These are phyloP conservation scores for Taurulus bubalis DNA, from an alignment of 2,113 vertebrate species.

Conservation along the genomic window DNA sequence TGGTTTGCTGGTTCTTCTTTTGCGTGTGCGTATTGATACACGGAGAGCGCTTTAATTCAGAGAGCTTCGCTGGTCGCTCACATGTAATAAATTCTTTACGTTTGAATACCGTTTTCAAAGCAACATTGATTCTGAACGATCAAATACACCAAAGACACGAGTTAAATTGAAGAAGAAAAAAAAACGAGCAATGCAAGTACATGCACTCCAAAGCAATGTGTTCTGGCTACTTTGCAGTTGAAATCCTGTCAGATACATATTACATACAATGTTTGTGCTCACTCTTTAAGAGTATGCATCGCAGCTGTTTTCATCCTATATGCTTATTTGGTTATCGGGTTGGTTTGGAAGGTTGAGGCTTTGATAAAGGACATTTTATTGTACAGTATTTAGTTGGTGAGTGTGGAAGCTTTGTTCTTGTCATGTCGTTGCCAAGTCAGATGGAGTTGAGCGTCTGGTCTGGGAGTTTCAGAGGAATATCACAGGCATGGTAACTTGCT, in stretches of 20 bases:
- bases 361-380: slow-evolving; percentile 59
- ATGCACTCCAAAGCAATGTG: not conserved
- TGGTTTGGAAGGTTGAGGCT: slow-evolving; percentile 27
- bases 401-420: slow-evolving; percentile 73
- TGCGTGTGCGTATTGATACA: not conserved
- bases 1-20: not conserved
- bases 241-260: slow-evolving; percentile 15
- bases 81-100: slow-evolving; percentile 2
- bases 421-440: slow-evolving; percentile 76
- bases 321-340: slow-evolving; percentile 10
- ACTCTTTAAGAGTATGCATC: not conserved
- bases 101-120: slow-evolving; percentile 24
- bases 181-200: not conserved
- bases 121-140: slow-evolving; percentile 13
- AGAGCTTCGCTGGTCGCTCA: not conserved
- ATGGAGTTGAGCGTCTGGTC: slow-evolving; percentile 80
- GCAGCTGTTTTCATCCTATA: slow-evolving; percentile 4
- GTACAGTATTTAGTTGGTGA: slow-evolving; percentile 65
- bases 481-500: slow-evolving; percentile 75
- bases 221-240: slow-evolving; percentile 6
- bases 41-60: slow-evolving; percentile 16
- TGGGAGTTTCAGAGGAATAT: slow-evolving; percentile 81
- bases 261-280: not conserved
- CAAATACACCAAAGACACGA: slow-evolving; percentile 18
- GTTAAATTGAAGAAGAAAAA: not conserved